A percentile compares a stretch with the other conserved stretches of the same genome.
These are phyloP conservation scores for Collichthys lucidus DNA, from an alignment of 2,113 vertebrate species.

Conservation along the genomic window DNA sequence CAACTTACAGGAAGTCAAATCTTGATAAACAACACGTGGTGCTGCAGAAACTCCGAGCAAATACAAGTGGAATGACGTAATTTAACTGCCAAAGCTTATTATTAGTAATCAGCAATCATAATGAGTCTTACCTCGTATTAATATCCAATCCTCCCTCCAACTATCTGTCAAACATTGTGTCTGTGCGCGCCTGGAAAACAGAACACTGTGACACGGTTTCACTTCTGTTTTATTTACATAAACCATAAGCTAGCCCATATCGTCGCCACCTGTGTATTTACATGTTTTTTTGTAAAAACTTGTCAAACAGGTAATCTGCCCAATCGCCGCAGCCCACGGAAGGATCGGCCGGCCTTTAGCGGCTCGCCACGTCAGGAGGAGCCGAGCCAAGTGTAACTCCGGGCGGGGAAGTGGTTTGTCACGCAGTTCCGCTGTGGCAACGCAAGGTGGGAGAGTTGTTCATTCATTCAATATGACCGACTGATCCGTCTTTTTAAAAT, in stretches of 20 bases:
- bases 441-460: slow-evolving; percentile 33
- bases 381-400: background rate
- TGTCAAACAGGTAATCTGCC: slow-evolving; percentile 37
- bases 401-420: background rate
- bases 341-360: slow-evolving; percentile 58
- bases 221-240: slow-evolving; percentile 75
- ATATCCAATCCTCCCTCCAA: slow-evolving; percentile 10
- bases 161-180: slow-evolving; percentile 34
- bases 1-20: background rate
- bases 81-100: background rate
- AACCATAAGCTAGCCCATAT: slow-evolving; percentile 2
- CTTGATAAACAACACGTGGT: background rate
- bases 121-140: slow-evolving; percentile 47
- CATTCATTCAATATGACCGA: background rate
- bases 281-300: slow-evolving; percentile 31
- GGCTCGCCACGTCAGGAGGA: slow-evolving; percentile 82
- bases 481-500: background rate
- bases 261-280: slow-evolving; percentile 67
- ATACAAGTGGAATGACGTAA: background rate
- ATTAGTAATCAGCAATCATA: background rate
- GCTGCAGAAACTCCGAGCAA: background rate
- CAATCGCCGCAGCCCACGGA: slow-evolving; percentile 81
- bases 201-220: slow-evolving; percentile 36
- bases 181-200: background rate
- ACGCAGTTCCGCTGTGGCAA: background rate